These are phyloP conservation scores for Melanotaenia trifasciata DNA, from an alignment of 2,797 vertebrate genomes.

Conservation along the genomic window DNA sequence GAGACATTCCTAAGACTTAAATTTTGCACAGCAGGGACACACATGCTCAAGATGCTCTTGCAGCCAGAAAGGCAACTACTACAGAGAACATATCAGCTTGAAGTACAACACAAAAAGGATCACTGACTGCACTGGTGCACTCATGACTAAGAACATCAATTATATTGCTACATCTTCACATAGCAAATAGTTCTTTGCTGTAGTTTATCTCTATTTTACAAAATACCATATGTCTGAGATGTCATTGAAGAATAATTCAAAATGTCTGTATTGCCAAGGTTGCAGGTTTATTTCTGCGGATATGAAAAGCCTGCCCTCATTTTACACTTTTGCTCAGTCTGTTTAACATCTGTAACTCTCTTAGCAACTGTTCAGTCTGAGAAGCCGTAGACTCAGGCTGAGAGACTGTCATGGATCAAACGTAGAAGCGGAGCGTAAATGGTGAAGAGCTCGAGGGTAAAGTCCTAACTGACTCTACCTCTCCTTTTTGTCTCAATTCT, in stretches of 20 bases:
- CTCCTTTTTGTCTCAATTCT: constrained; percentile 25
- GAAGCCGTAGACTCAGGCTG: constrained; percentile 39
- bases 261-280: neutral
- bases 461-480: constrained; percentile 40
- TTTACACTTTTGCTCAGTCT: constrained; percentile 10
- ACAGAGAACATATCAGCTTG: neutral
- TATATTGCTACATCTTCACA: neutral
- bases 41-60: neutral
- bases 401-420: constrained; percentile 62
- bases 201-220: neutral
- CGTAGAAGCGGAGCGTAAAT: constrained; percentile 64
- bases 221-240: neutral
- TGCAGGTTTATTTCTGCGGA: constrained; percentile 10
- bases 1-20: neutral
- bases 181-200: neutral
- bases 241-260: neutral
- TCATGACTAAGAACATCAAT: neutral
- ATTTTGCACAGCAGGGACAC: neutral
- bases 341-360: constrained; percentile 31
- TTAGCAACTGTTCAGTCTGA: constrained; percentile 29
- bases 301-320: constrained; percentile 3
- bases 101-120: neutral
- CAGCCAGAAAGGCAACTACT: neutral
- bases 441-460: constrained; percentile 37
- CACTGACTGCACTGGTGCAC: neutral